phyloP scores from a whole-genome alignment of 2,888 invertebrate genomes.

The Xestia ashworthii region DNA sequence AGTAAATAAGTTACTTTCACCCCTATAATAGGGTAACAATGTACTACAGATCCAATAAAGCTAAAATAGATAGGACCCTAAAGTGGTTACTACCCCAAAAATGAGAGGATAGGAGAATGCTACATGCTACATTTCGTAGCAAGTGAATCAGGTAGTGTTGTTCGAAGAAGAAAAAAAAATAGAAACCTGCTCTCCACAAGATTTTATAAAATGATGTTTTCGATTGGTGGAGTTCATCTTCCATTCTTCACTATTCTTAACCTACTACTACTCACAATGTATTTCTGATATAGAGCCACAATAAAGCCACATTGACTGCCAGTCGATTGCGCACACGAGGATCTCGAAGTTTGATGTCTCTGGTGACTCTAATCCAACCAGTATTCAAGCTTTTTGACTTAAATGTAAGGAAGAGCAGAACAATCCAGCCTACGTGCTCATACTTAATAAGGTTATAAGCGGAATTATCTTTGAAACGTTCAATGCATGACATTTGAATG shows the following conservation, averaged over 20 bases:
- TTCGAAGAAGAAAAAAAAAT: not conserved
- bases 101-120: not conserved
- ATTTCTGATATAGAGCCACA: not conserved
- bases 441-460: constrained; percentile 50
- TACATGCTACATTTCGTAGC: not conserved
- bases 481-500: constrained; percentile 72
- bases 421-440: constrained; percentile 28
- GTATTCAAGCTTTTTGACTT: constrained; percentile 31
- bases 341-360: not conserved
- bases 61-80: too few species aligned
- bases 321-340: not conserved
- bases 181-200: not conserved
- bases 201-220: not conserved
- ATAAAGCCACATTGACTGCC: not conserved
- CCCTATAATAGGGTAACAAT: too few species aligned
- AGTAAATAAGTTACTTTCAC: too few species aligned
- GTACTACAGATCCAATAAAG: too few species aligned
- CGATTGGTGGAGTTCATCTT: not conserved
- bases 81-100: not conserved
- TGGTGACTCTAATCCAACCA: constrained; percentile 15
- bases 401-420: constrained; percentile 20
- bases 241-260: too few species aligned
- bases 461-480: constrained; percentile 66
- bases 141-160: not conserved
- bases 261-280: not conserved